These are phyloP conservation scores for Boloria selene DNA, from an alignment of 2,888 invertebrate genomes.

Conservation along the genomic window DNA sequence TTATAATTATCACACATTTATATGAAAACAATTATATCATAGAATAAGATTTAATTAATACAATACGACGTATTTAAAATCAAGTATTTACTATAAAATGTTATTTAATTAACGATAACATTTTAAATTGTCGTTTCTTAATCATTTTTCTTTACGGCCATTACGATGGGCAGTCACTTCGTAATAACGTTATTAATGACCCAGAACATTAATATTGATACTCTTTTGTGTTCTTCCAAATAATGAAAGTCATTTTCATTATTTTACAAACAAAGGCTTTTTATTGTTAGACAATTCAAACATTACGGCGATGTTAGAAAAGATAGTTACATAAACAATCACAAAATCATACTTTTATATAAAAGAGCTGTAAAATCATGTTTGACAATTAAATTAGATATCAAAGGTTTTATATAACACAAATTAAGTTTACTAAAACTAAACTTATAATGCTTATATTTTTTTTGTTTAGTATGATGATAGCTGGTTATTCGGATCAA, in stretches of 20 bases:
- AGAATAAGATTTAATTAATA: too few species aligned
- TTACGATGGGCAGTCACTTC: constrained; percentile 22
- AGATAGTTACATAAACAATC: constrained; percentile 7
- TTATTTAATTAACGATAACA: constrained; percentile 3
- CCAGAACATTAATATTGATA: constrained; percentile 36
- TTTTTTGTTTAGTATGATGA: too few species aligned
- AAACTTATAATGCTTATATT: too few species aligned
- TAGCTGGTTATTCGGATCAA: too few species aligned
- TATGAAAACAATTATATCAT: too few species aligned
- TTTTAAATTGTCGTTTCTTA: constrained; percentile 15
- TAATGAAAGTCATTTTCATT: constrained; percentile 23
- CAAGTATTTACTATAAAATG: not conserved
- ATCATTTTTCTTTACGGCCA: constrained; percentile 26
- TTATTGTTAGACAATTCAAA: constrained; percentile 28
- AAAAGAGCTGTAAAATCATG: not conserved
- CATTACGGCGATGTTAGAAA: constrained; percentile 20
- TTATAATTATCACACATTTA: too few species aligned
- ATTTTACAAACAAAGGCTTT: constrained; percentile 28
- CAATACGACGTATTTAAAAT: not conserved
- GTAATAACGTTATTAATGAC: constrained; percentile 35
- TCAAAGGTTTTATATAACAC: not conserved
- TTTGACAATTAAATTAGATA: not conserved
- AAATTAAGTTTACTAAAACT: too few species aligned
- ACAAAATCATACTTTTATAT: constrained; percentile 1
- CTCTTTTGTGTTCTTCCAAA: constrained; percentile 28